Conservation (phyloP, 2,888 invertebrate species). For the Cosmopolites sordidus region DNA sequence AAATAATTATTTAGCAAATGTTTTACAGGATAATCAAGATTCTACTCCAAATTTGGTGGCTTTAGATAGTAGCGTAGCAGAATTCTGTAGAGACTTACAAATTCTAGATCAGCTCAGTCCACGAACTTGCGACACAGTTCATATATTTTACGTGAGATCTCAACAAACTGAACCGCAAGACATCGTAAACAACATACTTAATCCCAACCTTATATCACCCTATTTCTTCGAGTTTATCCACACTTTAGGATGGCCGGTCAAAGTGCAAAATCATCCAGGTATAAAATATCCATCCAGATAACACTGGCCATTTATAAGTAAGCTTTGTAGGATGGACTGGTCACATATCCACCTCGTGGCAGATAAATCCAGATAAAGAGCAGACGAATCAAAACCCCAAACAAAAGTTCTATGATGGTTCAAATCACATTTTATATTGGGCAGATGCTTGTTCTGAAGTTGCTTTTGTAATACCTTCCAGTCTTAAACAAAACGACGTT, state of each 20-base stretch:
- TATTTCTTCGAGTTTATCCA: slow-evolving; percentile 57
- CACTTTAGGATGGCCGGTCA: slow-evolving; percentile 86
- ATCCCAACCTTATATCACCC: slow-evolving; percentile 50
- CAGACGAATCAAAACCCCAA: slow-evolving; percentile 34
- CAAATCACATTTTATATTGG: slow-evolving; percentile 87
- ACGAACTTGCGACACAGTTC: slow-evolving; percentile 85
- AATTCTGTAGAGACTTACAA: slow-evolving; percentile 76
- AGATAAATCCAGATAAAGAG: slow-evolving; percentile 36
- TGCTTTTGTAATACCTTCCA: slow-evolving; percentile 86
- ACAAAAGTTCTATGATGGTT: slow-evolving; percentile 65
- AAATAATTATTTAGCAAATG: no score
- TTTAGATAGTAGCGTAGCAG: slow-evolving; percentile 64
- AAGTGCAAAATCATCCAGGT: slow-evolving; percentile 80
- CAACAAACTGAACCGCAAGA: slow-evolving; percentile 75
- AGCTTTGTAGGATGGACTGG: slow-evolving; percentile 75
- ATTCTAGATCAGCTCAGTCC: slow-evolving; percentile 81
- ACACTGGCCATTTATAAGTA: neutral
- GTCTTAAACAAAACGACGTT: slow-evolving; percentile 37
- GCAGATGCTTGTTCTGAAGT: slow-evolving; percentile 92
- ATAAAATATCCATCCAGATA: slow-evolving; percentile 1
- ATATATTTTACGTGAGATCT: slow-evolving; percentile 88
- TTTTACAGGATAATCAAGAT: slow-evolving; percentile 31
- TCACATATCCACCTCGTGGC: slow-evolving; percentile 81
- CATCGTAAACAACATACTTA: slow-evolving; percentile 70
- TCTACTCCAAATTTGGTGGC: slow-evolving; percentile 60